Evolutionary conservation across 1,140 invertebrate genomes (phyloP), one percentile per base, ranked within the genome.

Genomic region (Danaus melanippus): DNA sequence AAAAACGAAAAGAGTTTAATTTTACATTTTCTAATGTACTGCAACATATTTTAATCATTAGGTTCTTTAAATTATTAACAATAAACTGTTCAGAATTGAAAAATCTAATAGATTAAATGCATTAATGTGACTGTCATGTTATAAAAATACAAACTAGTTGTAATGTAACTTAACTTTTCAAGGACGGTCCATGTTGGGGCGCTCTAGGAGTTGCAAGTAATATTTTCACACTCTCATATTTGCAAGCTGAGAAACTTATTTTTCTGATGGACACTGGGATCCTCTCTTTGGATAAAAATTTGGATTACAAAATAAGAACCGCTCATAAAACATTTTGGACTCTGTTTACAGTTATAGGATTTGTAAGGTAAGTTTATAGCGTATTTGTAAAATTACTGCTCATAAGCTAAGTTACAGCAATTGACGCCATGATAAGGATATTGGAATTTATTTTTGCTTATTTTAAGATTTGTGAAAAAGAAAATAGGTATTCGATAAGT

Each of bases 101-200:
- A 1, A 41, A 12, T 12, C 7, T 10, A 41, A 12, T 45, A 53
- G 12, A 2, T 11, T 8, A 41, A n/a, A 32, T 15, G 9, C 15
- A 12, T 10, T n/a, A 10, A 55, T 11, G 11, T 21, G 10, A 9
- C 48, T n/a, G 40, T 8, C 9, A 40, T 44, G 8, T 1, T 6
- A 42, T 49, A n/a, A n/a, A n/a, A n/a, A n/a, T n/a, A n/a, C n/a
- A n/a, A n/a, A n/a, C n/a, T n/a, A n/a, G n/a, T n/a, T n/a, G n/a
- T n/a, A n/a, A n/a, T n/a, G n/a, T n/a, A n/a, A n/a, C n/a, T n/a
- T n/a, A 41, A n/a, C 15, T 51, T 53, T 45, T 62, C 8, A 52
- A 86, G 83, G 83, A 86, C 17, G 79, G 83, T 39, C 56, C 62
- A 10, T 17, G 74, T 7, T 86, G 83, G 83, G 77, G 83, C n/a